Percentiles rank a stretch among this genome's conserved stretches.
phyloP scores from a whole-genome alignment of 1,140 invertebrate species.

The Drosophila persimilis region DNA sequence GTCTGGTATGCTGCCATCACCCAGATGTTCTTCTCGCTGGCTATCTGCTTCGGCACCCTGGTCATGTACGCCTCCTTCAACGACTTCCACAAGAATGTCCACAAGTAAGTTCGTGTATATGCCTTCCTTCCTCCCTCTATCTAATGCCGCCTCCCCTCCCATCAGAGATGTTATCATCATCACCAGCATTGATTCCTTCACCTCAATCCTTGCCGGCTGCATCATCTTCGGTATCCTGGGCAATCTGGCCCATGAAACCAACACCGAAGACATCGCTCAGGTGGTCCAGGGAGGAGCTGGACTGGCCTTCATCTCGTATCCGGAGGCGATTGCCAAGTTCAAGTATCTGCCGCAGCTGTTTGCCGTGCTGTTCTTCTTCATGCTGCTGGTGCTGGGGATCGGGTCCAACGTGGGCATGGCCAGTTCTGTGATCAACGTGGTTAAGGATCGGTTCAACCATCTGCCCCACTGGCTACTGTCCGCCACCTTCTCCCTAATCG shows the following conservation, averaged over 20 bases:
- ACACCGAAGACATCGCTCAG: constrained; percentile 81
- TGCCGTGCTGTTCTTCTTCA: constrained; percentile 94
- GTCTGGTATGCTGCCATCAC: constrained; percentile 94
- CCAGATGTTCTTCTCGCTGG: constrained; percentile 93
- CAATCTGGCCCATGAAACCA: constrained; percentile 87
- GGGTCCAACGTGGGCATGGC: constrained; percentile 89
- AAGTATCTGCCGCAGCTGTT: constrained; percentile 91
- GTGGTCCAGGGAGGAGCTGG: constrained; percentile 87
- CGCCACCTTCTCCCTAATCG: constrained; percentile 84
- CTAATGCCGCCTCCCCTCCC: neutral
- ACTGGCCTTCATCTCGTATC: constrained; percentile 92
- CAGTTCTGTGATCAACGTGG: constrained; percentile 87
- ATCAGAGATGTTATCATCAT: constrained; percentile 89
- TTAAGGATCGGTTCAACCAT: constrained; percentile 88
- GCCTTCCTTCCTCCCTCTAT: neutral
- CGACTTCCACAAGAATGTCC: constrained; percentile 90
- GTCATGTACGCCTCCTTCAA: constrained; percentile 94
- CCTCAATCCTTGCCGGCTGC: constrained; percentile 92
- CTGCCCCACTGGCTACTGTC: constrained; percentile 87
- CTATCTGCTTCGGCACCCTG: constrained; percentile 91
- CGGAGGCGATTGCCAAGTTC: constrained; percentile 94
- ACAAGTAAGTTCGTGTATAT: constrained; percentile 85
- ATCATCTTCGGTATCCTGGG: constrained; percentile 95
- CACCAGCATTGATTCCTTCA: constrained; percentile 90
- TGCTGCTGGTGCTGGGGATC: constrained; percentile 91